These are phyloP conservation scores for Crocidura indochinensis DNA, from an alignment of 2,797 vertebrate species.

Conservation along the genomic window DNA sequence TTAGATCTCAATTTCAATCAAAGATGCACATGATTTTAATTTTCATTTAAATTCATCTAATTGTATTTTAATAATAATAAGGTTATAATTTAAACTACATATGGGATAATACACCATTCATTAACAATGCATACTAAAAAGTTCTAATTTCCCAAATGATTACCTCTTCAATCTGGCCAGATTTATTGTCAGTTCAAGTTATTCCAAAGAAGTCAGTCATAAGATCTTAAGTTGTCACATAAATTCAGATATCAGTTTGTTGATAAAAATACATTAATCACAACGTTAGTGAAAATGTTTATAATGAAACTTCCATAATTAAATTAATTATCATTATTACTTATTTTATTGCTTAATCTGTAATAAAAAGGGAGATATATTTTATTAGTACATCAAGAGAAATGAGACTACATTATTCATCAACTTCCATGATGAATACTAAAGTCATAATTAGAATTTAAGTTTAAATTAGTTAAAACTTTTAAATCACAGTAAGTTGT, in stretches of 20 bases:
- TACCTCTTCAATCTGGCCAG: background rate
- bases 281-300: background rate
- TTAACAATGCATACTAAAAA: background rate
- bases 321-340: background rate
- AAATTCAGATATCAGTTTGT: background rate
- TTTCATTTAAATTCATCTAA: background rate
- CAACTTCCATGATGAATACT: background rate
- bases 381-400: background rate
- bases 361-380: background rate
- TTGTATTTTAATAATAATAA: background rate
- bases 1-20: background rate
- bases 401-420: background rate
- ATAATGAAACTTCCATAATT: background rate
- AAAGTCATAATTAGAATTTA: too few species aligned
- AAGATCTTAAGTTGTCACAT: background rate
- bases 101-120: background rate
- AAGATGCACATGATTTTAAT: background rate
- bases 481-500: background rate
- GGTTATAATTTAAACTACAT: background rate
- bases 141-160: background rate
- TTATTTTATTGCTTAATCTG: background rate
- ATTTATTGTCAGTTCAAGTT: background rate
- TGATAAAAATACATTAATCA: background rate
- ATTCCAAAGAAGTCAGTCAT: background rate
- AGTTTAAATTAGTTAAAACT: background rate